Percentiles rank a stretch among this genome's conserved stretches.
Evolutionary conservation across 2,888 invertebrate species (phyloP).

Genomic region (Pyrocoelia pectoralis): DNA sequence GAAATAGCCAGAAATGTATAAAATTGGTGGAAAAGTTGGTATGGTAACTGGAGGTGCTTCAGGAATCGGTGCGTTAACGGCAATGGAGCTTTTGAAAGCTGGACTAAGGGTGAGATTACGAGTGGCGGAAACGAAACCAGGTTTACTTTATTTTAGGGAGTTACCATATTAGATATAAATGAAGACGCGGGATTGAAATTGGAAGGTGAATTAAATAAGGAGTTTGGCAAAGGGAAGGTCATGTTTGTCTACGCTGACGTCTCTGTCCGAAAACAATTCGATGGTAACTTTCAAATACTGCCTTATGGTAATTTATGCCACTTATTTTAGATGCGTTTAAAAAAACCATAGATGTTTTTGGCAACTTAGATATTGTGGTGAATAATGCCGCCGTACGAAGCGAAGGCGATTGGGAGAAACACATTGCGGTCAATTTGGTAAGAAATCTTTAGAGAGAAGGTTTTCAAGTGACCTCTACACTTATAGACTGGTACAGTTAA

Average conservation of each 20-base stretch:
- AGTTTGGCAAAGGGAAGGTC: conserved; percentile 73
- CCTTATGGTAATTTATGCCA: neutral
- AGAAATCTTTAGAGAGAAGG: conserved; percentile 29
- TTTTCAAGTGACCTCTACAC: too few relatives aligned
- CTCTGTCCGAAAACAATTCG: conserved; percentile 75
- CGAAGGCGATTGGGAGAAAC: conserved; percentile 2
- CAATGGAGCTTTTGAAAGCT: conserved; percentile 71
- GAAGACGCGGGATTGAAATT: conserved; percentile 70
- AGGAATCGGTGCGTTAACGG: conserved; percentile 74
- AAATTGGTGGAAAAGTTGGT: conserved; percentile 67
- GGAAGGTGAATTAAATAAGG: conserved; percentile 67
- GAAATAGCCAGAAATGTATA: too few relatives aligned
- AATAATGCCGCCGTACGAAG: conserved; percentile 6
- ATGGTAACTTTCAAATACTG: conserved; percentile 61
- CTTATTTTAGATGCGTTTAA: conserved; percentile 16
- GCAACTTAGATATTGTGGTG: conserved; percentile 3
- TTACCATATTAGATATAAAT: conserved; percentile 75
- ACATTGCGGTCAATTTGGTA: conserved; percentile 9
- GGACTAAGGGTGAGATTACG: conserved; percentile 56
- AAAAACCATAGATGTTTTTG: neutral
- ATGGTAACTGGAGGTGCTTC: conserved; percentile 77
- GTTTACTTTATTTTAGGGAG: conserved; percentile 56
- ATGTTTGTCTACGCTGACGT: conserved; percentile 77
- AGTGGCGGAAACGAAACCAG: conserved; percentile 16
- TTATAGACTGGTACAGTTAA: neutral